Base-by-base conservation (phyloP, 2,888 invertebrate species). In the Macrosoma leucophasiata region DNA sequence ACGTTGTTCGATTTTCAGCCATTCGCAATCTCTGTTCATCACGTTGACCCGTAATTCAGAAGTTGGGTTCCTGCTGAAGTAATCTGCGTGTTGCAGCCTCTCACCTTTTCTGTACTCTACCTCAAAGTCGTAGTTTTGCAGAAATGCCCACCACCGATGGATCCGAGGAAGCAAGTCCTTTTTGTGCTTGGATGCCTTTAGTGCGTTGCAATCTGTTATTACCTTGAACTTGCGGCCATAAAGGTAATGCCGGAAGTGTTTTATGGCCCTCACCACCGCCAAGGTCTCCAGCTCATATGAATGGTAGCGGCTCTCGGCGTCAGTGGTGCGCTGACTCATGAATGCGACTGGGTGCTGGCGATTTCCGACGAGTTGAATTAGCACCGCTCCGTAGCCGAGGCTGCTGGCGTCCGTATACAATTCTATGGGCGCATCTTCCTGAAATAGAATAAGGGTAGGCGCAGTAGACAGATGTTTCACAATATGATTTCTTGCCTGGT, bases 121-220 rank as follows among this genome's bases (percentile, higher is more conserved):
- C 3, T 44, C 37, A 20, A 49, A 49, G 12, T 38, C 22, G 17
- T 29, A 56, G 25, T 49, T 46, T 35, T 58, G 54, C 0, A 59
- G 23, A 24, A 28, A 55, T 0, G 52, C 41, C 52, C 54, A 58
- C 55, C 58, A 55, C 3, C 55, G 12, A 29, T 55, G 49, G 3
- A 60, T 36, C 1, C 55, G 25, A 1, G 57, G 54, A 1, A 52
- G 13, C 0, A 60, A 21, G 7, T 58, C 56, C 34, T 47, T 32
- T 33, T 57, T 52, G 12, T 49, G 41, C 9, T 45, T 42, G 0
- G 55, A 55, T 0, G 56, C 49, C 31, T 54, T 56, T 0, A 58
- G 19, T 0, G 52, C 46, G 11, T 56, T 55, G 24, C 54, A 58
- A 13, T 56, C 41, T 11, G 47, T 42, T 9, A 46, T 21, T 14